Base-by-base conservation (phyloP, 2,113 vertebrate species). In the Puntigrus tetrazona region DNA sequence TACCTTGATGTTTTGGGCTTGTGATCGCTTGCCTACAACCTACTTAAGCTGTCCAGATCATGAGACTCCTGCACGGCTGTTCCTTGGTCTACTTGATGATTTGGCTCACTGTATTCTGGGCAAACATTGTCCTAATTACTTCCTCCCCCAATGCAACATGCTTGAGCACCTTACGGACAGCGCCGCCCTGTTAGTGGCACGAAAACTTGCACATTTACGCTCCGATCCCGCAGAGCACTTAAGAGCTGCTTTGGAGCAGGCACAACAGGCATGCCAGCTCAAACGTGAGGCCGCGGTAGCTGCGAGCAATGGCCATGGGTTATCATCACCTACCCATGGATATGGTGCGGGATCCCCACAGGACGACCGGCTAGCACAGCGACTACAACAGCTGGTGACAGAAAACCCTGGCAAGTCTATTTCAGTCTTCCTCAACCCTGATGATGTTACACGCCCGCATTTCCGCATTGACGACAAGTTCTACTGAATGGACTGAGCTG, bases 1-100 rank as follows among this genome's bases (percentile, higher is more conserved):
- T 36, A 96, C 95, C 0, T 87, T 96, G 34, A 93, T 96, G 29
- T 96, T 96, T 88, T 96, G 96, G 95, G 96, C 96, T 10, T 97
- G 96, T 13, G 96, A 97, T 87, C 94, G 96, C 6, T 93, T 97
- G 25, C 96, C 96, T 0, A 47, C 92, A 0, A 89, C 94, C 80
- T 97, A 95, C 89, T 88, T 97, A 75, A 93, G 92, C 73, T 90
- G 92, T 84, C 65, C 89, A 0, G 94, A 94, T 1, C 83, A 93
- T 0, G 93, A 95, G 55, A 94, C 93, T 0, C 92, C 95, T 0
- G 95, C 94, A 47, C 95, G 94, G 81, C 93, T 95, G 45, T 92
- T 95, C 7, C 93, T 97, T 4, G 96, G 96, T 57, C 95, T 97
- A 22, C 91, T 96, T 36, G 96, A 96, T 3, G 96, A 96, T 83